Evolutionary conservation across 2,797 vertebrate species (phyloP).

Genomic region (Urocyon cinereoargenteus): DNA sequence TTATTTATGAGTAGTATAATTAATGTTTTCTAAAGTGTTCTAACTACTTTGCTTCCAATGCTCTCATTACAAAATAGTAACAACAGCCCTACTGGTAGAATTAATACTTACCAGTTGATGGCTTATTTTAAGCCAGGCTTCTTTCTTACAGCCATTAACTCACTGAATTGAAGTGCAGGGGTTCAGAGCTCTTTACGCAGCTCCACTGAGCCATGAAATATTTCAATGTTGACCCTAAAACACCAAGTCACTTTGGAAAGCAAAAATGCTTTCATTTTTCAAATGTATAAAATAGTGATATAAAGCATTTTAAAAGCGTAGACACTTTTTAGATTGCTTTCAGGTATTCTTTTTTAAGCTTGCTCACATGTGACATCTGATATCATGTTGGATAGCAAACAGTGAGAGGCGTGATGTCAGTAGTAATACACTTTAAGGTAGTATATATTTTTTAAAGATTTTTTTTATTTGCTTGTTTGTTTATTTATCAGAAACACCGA

Average conservation of each 20-base stretch:
- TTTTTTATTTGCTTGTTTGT: no score
- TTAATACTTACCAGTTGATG: neutral
- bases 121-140: slow-evolving; percentile 24
- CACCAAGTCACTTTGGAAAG: neutral
- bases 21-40: slow-evolving; percentile 44
- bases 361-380: neutral
- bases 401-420: neutral
- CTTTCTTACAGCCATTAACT: neutral
- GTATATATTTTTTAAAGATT: neutral
- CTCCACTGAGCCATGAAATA: neutral
- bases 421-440: neutral
- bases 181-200: neutral
- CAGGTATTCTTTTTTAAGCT: neutral
- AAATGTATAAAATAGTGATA: neutral
- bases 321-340: neutral
- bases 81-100: slow-evolving; percentile 24
- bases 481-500: no score
- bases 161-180: neutral
- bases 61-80: slow-evolving; percentile 24
- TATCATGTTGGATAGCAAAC: neutral
- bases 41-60: slow-evolving; percentile 45
- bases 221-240: neutral
- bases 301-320: neutral
- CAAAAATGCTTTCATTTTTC: neutral
- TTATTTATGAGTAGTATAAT: slow-evolving; percentile 43